These are phyloP conservation scores for Kryphioiulus occultus DNA, from an alignment of 2,888 invertebrate genomes.

Conservation along the genomic window DNA sequence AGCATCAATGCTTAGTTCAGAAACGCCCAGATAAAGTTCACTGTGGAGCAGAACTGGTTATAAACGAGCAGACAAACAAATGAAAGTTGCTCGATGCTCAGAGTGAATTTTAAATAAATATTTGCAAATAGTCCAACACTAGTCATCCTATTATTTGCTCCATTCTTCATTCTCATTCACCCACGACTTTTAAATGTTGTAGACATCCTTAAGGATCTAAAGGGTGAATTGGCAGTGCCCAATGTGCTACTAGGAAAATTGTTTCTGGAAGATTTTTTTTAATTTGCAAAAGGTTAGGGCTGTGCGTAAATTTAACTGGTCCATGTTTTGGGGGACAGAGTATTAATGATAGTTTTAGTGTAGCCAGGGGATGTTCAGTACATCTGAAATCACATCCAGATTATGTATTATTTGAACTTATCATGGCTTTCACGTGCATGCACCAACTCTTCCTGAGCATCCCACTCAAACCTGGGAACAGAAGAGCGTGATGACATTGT, in stretches of 20 bases:
- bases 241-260: not conserved
- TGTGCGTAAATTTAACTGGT: too few relatives aligned
- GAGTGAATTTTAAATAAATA: not conserved
- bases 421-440: not conserved
- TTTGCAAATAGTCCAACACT: not conserved
- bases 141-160: not conserved
- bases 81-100: not conserved
- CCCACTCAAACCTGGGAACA: not conserved
- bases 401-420: not conserved
- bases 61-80: not conserved
- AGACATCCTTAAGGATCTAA: not conserved
- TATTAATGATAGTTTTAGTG: not conserved
- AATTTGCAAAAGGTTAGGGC: too few relatives aligned
- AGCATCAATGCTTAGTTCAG: not conserved
- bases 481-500: not conserved
- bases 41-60: not conserved
- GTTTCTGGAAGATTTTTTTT: too few relatives aligned
- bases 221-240: not conserved
- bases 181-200: not conserved
- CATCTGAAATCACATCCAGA: not conserved
- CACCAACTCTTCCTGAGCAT: not conserved
- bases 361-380: not conserved
- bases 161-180: not conserved
- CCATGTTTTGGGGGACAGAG: not conserved
- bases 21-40: slow-evolving; percentile 16